Conservation (phyloP, 2,113 vertebrate genomes). For the Pseudolaguvia tuberculata region DNA sequence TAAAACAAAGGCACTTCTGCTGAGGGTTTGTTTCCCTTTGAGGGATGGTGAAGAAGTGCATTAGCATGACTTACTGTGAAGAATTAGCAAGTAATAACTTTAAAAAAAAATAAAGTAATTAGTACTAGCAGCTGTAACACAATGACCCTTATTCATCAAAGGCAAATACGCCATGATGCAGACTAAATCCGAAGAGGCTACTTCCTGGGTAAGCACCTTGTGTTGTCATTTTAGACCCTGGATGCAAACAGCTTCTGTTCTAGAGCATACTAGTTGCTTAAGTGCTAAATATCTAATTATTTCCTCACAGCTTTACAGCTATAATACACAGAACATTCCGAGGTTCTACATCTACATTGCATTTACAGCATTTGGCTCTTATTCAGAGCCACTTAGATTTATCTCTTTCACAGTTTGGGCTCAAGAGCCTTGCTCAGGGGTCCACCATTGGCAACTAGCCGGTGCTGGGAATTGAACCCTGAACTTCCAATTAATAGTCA, state of each 20-base stretch:
- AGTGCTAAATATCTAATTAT: not conserved
- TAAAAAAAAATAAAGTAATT: slow-evolving; percentile 57
- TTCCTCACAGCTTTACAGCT: slow-evolving; percentile 13
- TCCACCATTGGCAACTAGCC: no score
- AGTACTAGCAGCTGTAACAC: slow-evolving; percentile 59
- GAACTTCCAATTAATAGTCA: no score
- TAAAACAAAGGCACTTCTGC: slow-evolving; percentile 34
- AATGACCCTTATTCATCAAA: slow-evolving; percentile 59
- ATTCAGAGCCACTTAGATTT: no score
- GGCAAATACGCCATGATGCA: slow-evolving; percentile 52
- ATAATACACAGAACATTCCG: no score
- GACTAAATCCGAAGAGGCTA: slow-evolving; percentile 43
- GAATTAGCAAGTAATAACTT: slow-evolving; percentile 57
- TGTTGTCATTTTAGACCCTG: slow-evolving; percentile 4
- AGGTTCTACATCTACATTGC: no score
- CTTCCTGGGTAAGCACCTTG: slow-evolving; percentile 7
- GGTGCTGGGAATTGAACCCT: no score
- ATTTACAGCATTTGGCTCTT: no score
- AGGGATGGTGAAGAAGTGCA: slow-evolving; percentile 40
- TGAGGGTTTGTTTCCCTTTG: slow-evolving; percentile 31
- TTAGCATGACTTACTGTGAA: slow-evolving; percentile 48
- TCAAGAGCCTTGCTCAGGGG: no score
- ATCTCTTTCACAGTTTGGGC: no score
- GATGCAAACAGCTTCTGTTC: slow-evolving; percentile 1
- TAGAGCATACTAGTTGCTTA: not conserved